These are phyloP conservation scores for Steatornis caripensis DNA, from an alignment of 2,113 vertebrate genomes.

Conservation along the genomic window DNA sequence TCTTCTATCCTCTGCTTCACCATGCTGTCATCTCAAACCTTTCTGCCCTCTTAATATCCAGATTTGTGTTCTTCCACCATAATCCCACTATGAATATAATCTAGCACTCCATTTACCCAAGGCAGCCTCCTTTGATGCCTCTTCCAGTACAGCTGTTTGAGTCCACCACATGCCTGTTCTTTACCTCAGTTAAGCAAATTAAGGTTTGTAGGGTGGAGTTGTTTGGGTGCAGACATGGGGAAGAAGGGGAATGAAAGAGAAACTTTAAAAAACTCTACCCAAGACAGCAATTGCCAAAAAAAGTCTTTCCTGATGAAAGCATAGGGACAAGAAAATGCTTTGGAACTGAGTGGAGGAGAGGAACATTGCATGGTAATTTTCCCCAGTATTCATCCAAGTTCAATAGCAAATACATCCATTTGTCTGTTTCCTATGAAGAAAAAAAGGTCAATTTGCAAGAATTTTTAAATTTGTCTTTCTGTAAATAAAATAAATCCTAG, in stretches of 20 bases:
- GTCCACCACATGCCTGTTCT: neutral
- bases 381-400: neutral
- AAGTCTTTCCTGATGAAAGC: neutral
- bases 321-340: neutral
- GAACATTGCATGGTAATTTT: neutral
- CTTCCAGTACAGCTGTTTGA: neutral
- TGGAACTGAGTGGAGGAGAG: neutral
- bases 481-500: neutral
- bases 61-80: neutral
- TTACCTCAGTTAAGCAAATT: neutral
- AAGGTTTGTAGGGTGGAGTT: neutral
- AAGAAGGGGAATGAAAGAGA: neutral
- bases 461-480: neutral
- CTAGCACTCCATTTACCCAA: neutral
- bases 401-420: neutral
- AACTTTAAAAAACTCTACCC: neutral
- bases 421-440: neutral
- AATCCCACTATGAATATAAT: neutral
- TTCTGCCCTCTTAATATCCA: neutral
- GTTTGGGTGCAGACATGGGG: neutral
- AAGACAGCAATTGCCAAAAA: neutral
- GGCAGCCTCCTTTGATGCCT: neutral
- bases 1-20: neutral
- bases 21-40: neutral
- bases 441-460: neutral